Conservation (phyloP, 1,140 invertebrate genomes). For the Chironomus striatipennis region DNA sequence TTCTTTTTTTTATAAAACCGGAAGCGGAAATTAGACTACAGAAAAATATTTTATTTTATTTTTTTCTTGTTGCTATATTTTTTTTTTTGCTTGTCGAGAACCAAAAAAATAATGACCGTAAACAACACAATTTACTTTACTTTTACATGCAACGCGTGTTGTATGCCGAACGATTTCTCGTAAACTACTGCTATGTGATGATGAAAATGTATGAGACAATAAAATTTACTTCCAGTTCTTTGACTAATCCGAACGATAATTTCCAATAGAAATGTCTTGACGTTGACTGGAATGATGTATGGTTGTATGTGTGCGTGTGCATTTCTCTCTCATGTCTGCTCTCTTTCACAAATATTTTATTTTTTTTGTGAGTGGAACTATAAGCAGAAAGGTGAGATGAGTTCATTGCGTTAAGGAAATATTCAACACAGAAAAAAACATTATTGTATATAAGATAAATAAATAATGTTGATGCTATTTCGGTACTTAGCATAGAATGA, state of each 20-base stretch:
- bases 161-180: constrained; percentile 5
- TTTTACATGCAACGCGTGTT: constrained; percentile 10
- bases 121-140: neutral
- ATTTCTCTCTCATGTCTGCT: neutral
- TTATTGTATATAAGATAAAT: neutral
- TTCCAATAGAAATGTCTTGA: neutral
- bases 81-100: neutral
- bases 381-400: neutral
- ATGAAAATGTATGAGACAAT: neutral
- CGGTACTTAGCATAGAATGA: too few relatives aligned
- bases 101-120: neutral
- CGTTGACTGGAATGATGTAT: too few relatives aligned
- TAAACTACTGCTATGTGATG: neutral
- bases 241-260: neutral
- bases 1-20: neutral
- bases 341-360: neutral
- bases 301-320: neutral
- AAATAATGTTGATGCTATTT: too few relatives aligned
- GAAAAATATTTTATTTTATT: neutral
- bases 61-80: neutral
- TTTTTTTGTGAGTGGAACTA: neutral
- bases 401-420: neutral
- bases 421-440: neutral
- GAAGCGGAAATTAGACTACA: neutral
- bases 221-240: neutral